Conservation (phyloP, 2,113 vertebrate genomes). For the Jaculus jaculus region DNA sequence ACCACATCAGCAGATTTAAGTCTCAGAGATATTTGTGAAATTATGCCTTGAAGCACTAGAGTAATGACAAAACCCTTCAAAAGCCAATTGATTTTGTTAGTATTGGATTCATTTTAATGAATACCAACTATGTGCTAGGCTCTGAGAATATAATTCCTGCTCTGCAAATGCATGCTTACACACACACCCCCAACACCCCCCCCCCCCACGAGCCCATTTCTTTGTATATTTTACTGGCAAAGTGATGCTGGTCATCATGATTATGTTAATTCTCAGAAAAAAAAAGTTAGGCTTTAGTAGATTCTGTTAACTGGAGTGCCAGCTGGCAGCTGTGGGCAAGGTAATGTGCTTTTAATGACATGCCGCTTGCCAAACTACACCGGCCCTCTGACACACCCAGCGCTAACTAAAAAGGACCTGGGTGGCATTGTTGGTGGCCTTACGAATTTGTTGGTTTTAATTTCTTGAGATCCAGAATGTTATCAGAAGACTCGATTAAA, state of each 20-base stretch:
- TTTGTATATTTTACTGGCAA: not conserved
- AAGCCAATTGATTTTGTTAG: not conserved
- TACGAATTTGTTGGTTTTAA: conserved; percentile 20
- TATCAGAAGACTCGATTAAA: not conserved
- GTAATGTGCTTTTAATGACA: not conserved
- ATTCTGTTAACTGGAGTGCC: not conserved
- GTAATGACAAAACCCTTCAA: not conserved
- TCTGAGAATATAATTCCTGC: not conserved
- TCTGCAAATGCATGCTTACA: not conserved
- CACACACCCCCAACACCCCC: no score
- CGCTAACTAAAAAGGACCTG: not conserved
- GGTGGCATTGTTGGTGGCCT: not conserved
- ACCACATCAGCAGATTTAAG: not conserved
- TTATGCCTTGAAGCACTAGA: not conserved
- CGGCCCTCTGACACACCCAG: not conserved
- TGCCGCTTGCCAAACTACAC: not conserved
- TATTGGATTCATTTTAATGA: conserved; percentile 10
- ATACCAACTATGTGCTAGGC: not conserved
- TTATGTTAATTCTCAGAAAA: conserved; percentile 6
- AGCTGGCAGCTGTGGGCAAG: not conserved
- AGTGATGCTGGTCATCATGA: not conserved
- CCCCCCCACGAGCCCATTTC: not conserved
- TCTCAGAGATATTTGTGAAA: not conserved
- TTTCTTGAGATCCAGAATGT: not conserved
- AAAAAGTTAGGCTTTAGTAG: not conserved